These are phyloP conservation scores for Drosophila nigrodunni DNA, from an alignment of 1,140 invertebrate genomes.

Conservation along the genomic window DNA sequence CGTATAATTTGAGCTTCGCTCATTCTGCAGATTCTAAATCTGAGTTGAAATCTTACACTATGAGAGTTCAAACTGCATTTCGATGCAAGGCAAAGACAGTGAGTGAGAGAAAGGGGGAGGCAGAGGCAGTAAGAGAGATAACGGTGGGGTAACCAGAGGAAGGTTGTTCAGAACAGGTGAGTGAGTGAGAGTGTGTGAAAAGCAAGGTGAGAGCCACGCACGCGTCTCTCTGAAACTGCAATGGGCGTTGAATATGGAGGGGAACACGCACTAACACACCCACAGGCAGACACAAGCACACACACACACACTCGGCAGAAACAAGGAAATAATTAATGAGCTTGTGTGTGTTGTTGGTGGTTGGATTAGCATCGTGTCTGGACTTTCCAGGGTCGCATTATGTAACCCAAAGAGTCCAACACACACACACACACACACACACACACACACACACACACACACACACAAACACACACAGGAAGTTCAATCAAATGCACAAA, in stretches of 20 bases:
- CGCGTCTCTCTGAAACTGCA: constrained; percentile 48
- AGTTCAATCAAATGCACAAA: constrained; percentile 17
- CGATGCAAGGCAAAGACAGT: too few species aligned
- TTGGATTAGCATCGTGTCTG: constrained; percentile 33
- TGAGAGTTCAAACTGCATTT: too few species aligned
- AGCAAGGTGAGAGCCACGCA: constrained; percentile 30
- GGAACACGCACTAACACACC: constrained; percentile 9
- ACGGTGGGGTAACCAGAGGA: too few species aligned
- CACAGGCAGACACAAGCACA: constrained; percentile 14
- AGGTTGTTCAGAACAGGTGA: constrained; percentile 26
- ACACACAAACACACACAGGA: neutral
- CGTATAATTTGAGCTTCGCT: too few species aligned
- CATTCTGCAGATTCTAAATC: too few species aligned
- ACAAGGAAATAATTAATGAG: constrained; percentile 63
- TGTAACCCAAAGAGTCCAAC: constrained; percentile 21
- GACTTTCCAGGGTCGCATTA: constrained; percentile 38
- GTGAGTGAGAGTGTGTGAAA: constrained; percentile 17
- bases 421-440: constrained; percentile 4
- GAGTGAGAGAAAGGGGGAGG: neutral
- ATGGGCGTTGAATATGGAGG: constrained; percentile 18
- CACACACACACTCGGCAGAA: constrained; percentile 13
- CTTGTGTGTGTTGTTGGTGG: constrained; percentile 17
- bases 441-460: constrained; percentile 11
- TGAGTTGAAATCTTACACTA: too few species aligned
- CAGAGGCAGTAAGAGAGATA: too few species aligned